Percentiles rank a stretch among this genome's conserved stretches.
phyloP scores from a whole-genome alignment of 2,113 vertebrate species.

The Australoheros scitulus region DNA sequence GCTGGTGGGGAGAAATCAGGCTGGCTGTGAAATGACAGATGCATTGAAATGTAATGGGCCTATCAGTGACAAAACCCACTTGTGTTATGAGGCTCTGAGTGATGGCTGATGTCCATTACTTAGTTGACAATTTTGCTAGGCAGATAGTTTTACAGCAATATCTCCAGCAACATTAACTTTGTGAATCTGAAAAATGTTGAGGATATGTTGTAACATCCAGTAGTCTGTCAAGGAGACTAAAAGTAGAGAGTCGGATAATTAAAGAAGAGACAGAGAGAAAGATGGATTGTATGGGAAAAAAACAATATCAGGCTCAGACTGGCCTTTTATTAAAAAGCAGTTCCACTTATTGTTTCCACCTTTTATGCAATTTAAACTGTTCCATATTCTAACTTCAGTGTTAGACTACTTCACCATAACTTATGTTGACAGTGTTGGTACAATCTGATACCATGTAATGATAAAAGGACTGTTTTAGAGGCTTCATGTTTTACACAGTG shows the following conservation, averaged over 20 bases:
- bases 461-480: too few species aligned
- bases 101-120: constrained; percentile 44
- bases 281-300: constrained; percentile 10
- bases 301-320: background rate
- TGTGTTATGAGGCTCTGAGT: constrained; percentile 26
- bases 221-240: background rate
- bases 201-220: background rate
- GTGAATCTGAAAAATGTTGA: constrained; percentile 23
- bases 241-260: constrained; percentile 35
- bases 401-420: background rate
- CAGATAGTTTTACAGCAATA: constrained; percentile 18
- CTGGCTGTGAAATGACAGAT: constrained; percentile 40
- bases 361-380: background rate
- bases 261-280: constrained; percentile 4
- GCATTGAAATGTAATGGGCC: constrained; percentile 53
- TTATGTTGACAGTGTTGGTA: background rate
- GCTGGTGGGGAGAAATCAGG: constrained; percentile 13
- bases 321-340: background rate
- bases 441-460: background rate
- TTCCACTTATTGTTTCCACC: background rate
- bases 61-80: constrained; percentile 39
- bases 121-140: constrained; percentile 21
- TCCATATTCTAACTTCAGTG: background rate
- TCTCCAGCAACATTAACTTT: constrained; percentile 17
- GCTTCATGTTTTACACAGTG: too few species aligned